Base-by-base conservation (phyloP, 2,888 invertebrate genomes). In the Drosophila mayaguana region DNA sequence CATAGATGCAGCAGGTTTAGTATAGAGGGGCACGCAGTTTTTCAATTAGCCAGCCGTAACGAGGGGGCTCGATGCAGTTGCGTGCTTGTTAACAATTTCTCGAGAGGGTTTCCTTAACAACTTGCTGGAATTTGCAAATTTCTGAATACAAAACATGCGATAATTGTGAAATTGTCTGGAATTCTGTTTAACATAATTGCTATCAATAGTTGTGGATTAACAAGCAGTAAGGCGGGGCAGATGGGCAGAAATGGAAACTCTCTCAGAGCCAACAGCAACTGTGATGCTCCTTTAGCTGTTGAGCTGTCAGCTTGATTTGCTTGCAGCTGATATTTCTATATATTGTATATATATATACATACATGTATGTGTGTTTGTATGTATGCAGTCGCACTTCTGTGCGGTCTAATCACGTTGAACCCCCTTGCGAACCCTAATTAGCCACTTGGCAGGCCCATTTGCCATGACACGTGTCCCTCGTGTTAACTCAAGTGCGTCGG, bases 121-220 rank as follows among this genome's bases (percentile, higher is more conserved):
- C 68, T 78, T 67, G 63, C 65, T 78, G 86, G 78, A 85, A 82
- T 74, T 80, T 73, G 53, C 54, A 66, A 67, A 60, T 43, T 65
- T 50, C 14, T 18, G n/a, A 14, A 18, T 32, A 48, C n/a, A 40
- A 40, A 56, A 72, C 81, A 78, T 81, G 73, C 82, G 80, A 77
- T 83, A 75, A 81, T 83, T 83, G 75, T 69, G 46, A 72, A 83
- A 83, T 83, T 81, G 72, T 72, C 59, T 53, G 67, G 76, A 79
- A 82, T 78, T 81, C 78, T 84, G 73, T 85, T 84, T 78, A 50
- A 82, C 85, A 82, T 81, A 81, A 76, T 82, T 82, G 66, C 54
- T 62, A 78, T 74, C 74, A 75, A 80, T 78, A 70, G 64, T 62
- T 53, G 34, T 9, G 75, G 45, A 57, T 50, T 61, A 55, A 42